Percentiles rank a stretch among this genome's conserved stretches.
Evolutionary conservation across 64 coral and sea anemone genomes (phyloP).

Genomic region (Porites australiensis): DNA sequence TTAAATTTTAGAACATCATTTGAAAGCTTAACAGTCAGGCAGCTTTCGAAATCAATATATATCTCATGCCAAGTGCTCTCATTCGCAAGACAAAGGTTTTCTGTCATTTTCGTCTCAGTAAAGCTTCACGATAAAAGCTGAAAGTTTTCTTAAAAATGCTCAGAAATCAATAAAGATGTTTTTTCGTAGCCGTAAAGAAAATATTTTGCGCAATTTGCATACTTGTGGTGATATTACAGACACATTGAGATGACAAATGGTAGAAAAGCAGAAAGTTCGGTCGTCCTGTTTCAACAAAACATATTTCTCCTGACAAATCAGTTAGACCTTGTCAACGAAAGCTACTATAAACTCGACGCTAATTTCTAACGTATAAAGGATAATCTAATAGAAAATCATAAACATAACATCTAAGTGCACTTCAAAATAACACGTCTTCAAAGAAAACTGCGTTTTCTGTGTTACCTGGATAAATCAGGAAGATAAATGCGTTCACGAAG

Average conservation of each 20-base stretch:
- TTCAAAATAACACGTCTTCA: background rate
- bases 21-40: too few species aligned
- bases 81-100: too few species aligned
- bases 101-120: background rate
- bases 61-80: too few species aligned
- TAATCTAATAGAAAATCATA: background rate
- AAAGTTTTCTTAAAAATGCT: background rate
- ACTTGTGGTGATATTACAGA: slow-evolving; percentile 1
- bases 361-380: background rate
- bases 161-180: background rate
- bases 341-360: too few species aligned
- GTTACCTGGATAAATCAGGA: slow-evolving; percentile 13
- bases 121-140: background rate
- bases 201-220: slow-evolving; percentile 33
- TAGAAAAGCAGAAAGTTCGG: background rate
- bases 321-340: too few species aligned
- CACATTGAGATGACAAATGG: background rate
- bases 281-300: too few species aligned
- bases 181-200: slow-evolving; percentile 9
- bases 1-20: too few species aligned
- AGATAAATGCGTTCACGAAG: background rate
- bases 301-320: too few species aligned
- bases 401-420: background rate
- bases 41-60: too few species aligned
- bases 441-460: background rate